Conservation (phyloP, 1,140 invertebrate genomes). For the Penaeus vannamei region DNA sequence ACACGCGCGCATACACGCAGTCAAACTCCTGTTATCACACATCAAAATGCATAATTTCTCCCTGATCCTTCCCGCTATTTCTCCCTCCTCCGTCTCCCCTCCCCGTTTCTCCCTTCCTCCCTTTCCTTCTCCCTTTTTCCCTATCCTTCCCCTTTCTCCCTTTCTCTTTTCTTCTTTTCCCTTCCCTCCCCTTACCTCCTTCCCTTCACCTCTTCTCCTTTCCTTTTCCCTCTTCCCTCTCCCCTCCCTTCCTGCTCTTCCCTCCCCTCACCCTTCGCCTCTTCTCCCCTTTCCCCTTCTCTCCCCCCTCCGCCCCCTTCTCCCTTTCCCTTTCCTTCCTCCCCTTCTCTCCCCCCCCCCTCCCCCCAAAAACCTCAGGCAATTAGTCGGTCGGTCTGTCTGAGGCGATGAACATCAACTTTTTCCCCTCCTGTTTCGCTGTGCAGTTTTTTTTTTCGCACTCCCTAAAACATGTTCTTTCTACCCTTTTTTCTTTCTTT, state of each 20-base stretch:
- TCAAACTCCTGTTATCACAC: no score
- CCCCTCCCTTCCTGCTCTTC: neutral
- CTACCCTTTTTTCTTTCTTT: no score
- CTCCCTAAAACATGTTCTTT: no score
- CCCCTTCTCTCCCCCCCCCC: neutral
- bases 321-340: neutral
- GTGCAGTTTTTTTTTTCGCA: no score
- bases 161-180: neutral
- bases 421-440: slow-evolving; percentile 1
- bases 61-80: neutral
- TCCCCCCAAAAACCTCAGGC: neutral
- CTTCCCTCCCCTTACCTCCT: neutral
- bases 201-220: neutral
- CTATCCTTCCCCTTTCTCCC: neutral
- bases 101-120: neutral
- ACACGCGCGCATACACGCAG: no score
- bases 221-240: neutral
- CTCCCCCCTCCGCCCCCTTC: neutral
- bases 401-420: neutral
- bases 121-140: neutral
- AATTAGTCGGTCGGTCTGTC: neutral
- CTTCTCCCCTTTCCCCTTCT: neutral
- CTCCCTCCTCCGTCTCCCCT: neutral
- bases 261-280: neutral
- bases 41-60: no score